A percentile compares a stretch with the other conserved stretches of the same genome.
Conservation (phyloP, 2,113 vertebrate species). For the Zonotrichia leucophrys region DNA sequence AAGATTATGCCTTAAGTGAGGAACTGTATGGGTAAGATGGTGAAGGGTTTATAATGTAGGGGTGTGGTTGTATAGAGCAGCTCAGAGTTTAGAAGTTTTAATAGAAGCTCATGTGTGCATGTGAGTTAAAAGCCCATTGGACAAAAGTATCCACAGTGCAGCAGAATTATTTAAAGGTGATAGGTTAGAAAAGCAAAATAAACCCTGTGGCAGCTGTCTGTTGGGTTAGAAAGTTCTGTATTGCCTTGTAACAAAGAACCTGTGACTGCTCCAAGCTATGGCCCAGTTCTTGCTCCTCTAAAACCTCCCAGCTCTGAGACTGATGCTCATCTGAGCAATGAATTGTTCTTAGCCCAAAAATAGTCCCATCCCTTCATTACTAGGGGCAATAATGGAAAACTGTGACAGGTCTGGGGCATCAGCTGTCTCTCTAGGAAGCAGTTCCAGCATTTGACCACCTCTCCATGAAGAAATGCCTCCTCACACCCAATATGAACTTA, state of each 20-base stretch:
- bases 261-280: not conserved
- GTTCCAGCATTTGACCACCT: not conserved
- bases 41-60: not conserved
- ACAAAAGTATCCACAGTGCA: not conserved
- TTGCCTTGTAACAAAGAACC: not conserved
- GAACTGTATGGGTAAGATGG: not conserved
- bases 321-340: not conserved
- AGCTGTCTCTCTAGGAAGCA: too few species aligned
- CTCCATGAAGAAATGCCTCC: not conserved
- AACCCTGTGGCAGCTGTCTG: not conserved
- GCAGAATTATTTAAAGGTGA: not conserved
- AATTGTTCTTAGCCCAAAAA: not conserved
- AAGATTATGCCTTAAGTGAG: not conserved
- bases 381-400: not conserved
- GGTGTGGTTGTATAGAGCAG: not conserved
- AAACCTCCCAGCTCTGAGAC: not conserved
- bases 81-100: not conserved
- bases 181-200: not conserved
- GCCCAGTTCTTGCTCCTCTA: not conserved
- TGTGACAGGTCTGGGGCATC: not conserved
- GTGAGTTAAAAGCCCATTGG: not conserved
- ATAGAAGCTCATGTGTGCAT: fast-evolving
- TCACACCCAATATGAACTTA: not conserved
- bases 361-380: not conserved
- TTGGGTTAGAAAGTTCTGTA: not conserved